These are phyloP conservation scores for Sinocyclocheilus maitianheensis DNA, from an alignment of 2,113 vertebrate genomes.

Conservation along the genomic window DNA sequence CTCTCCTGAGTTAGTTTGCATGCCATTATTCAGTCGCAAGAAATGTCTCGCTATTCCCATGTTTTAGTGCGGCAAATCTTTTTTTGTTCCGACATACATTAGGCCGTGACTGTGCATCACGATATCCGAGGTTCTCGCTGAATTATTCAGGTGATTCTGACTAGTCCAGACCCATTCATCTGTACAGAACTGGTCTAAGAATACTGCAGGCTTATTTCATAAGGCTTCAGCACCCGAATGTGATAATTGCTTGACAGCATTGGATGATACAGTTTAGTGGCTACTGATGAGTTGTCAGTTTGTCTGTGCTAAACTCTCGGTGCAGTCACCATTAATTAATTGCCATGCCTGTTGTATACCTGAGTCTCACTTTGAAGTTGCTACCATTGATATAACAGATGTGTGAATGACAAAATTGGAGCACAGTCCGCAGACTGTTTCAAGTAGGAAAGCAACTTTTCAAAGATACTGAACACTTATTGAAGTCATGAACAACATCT, in stretches of 20 bases:
- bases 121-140: background rate
- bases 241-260: background rate
- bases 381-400: background rate
- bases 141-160: background rate
- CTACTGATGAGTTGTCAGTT: conserved; percentile 15
- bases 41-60: background rate
- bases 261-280: conserved; percentile 10
- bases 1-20: background rate
- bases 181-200: background rate
- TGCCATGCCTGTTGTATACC: background rate
- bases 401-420: conserved; percentile 7
- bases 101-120: background rate
- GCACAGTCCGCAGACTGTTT: background rate
- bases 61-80: background rate
- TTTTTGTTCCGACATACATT: background rate
- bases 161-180: background rate
- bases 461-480: background rate
- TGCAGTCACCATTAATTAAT: background rate
- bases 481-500: background rate
- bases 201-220: background rate
- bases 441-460: background rate
- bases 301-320: background rate
- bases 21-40: background rate
- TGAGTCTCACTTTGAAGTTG: background rate
- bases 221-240: background rate